Conservation (phyloP, 1,140 invertebrate species). For the Elymnias hypermnestra region DNA sequence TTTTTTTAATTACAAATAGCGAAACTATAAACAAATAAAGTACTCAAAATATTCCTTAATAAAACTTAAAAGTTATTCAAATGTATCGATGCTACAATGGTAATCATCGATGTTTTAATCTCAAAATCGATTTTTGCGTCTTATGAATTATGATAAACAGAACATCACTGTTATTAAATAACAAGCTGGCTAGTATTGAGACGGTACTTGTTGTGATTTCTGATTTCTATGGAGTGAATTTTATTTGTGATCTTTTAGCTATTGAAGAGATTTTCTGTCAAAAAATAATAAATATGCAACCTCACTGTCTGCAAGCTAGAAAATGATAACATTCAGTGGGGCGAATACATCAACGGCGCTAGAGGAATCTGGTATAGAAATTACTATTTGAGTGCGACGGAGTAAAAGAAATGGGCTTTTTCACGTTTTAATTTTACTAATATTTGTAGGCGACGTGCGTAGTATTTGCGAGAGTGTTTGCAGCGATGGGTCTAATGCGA, state of each 20-base stretch:
- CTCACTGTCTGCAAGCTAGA: conserved; percentile 43
- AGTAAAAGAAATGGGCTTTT: conserved; percentile 27
- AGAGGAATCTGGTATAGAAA: conserved; percentile 58
- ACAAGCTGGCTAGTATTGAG: conserved; percentile 43
- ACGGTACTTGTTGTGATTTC: conserved; percentile 44
- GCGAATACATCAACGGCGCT: conserved; percentile 47
- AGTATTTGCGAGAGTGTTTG: conserved; percentile 85
- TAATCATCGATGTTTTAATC: too few relatives aligned
- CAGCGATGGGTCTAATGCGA: conserved; percentile 83
- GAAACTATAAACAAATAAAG: too few relatives aligned
- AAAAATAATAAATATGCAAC: conserved; percentile 60
- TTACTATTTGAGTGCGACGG: conserved; percentile 32
- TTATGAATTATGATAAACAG: background rate
- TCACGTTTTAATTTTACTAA: conserved; percentile 17
- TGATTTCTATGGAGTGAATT: conserved; percentile 24
- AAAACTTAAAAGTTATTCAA: too few relatives aligned
- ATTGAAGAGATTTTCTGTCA: conserved; percentile 18
- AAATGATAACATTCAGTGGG: conserved; percentile 69
- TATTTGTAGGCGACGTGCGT: conserved; percentile 75
- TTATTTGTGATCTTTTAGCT: conserved; percentile 26
- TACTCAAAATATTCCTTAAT: too few relatives aligned
- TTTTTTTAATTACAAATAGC: too few relatives aligned
- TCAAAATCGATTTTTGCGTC: background rate
- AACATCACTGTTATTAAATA: conserved; percentile 66
- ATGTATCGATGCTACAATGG: too few relatives aligned